Evolutionary conservation across 2,113 vertebrate genomes (phyloP).

Genomic region (Campylomormyrus tamandua): DNA sequence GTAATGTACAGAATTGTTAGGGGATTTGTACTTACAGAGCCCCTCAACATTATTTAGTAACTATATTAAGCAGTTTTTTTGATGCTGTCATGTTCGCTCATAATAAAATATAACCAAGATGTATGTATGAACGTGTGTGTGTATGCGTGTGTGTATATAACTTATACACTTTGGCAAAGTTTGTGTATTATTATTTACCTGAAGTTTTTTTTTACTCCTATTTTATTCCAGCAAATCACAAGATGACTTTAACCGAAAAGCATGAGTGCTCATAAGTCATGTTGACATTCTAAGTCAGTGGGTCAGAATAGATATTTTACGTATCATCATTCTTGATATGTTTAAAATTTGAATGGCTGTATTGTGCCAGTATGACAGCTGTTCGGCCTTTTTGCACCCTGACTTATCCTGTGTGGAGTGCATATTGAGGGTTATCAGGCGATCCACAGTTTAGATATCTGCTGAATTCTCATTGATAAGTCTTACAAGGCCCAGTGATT

Average conservation of each 20-base stretch:
- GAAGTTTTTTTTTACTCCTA: neutral
- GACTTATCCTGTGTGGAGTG: neutral
- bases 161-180: neutral
- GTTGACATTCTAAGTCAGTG: neutral
- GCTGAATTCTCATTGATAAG: neutral
- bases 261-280: neutral
- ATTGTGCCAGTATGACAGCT: neutral
- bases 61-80: neutral
- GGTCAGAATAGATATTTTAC: neutral
- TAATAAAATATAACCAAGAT: neutral
- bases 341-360: neutral
- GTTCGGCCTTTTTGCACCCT: neutral
- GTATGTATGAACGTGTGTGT: neutral
- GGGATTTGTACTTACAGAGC: neutral
- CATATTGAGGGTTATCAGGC: neutral
- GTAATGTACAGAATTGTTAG: neutral
- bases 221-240: neutral
- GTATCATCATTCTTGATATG: neutral
- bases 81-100: neutral
- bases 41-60: neutral
- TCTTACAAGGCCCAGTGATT: neutral
- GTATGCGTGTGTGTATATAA: neutral
- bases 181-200: neutral
- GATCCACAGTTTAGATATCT: neutral
- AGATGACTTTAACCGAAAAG: neutral